Conservation (phyloP, 1,140 invertebrate genomes). For the Globodera ellingtonae region DNA sequence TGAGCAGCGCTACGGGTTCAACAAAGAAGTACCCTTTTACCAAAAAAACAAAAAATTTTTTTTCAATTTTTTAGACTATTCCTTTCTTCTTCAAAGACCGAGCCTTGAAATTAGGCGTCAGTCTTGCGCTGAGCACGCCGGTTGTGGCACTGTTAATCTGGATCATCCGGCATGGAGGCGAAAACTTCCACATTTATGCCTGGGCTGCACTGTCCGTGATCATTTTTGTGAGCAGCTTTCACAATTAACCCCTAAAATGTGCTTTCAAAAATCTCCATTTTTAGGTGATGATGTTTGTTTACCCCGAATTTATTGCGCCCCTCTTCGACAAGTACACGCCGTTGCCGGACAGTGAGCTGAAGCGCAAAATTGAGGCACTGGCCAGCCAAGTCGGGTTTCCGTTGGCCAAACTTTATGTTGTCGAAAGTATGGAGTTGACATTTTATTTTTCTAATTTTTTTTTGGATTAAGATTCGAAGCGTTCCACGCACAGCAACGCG, state of each 20-base stretch:
- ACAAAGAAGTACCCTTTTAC: slow-evolving; percentile 76
- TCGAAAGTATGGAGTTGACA: slow-evolving; percentile 75
- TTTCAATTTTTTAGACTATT: slow-evolving; percentile 74
- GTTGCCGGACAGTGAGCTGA: slow-evolving; percentile 84
- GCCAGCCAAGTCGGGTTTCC: slow-evolving; percentile 87
- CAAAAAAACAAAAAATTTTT: background rate
- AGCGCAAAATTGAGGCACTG: slow-evolving; percentile 82
- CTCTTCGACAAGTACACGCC: slow-evolving; percentile 98
- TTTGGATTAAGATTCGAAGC: slow-evolving; percentile 41
- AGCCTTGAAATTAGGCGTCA: slow-evolving; percentile 81
- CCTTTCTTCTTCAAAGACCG: slow-evolving; percentile 92
- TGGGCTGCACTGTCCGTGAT: slow-evolving; percentile 84
- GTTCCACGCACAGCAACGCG: slow-evolving; percentile 55
- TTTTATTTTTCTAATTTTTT: slow-evolving; percentile 35
- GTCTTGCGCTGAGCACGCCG: slow-evolving; percentile 77
- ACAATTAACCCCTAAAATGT: slow-evolving; percentile 5
- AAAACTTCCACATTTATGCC: slow-evolving; percentile 91
- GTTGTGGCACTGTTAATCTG: slow-evolving; percentile 80
- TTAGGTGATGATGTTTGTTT: slow-evolving; percentile 82
- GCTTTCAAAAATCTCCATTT: slow-evolving; percentile 30
- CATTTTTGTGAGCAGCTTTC: slow-evolving; percentile 66
- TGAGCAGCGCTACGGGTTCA: slow-evolving; percentile 96
- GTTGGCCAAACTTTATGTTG: slow-evolving; percentile 90
- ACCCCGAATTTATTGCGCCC: slow-evolving; percentile 94
- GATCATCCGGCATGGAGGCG: slow-evolving; percentile 79